Conservation (phyloP, 2,113 vertebrate genomes). For the Camelus dromedarius region DNA sequence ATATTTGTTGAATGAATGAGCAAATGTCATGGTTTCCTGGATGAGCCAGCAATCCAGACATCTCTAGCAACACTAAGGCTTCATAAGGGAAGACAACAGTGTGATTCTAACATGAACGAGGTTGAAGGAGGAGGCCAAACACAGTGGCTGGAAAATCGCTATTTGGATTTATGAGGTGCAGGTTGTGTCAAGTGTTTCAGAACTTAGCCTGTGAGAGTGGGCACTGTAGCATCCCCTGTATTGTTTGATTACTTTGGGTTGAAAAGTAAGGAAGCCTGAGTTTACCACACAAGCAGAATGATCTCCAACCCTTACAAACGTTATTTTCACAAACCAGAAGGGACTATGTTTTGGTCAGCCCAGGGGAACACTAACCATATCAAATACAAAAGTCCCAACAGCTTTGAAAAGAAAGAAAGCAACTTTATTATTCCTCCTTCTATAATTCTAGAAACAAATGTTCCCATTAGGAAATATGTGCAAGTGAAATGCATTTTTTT, state of each 20-base stretch:
- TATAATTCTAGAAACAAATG: conserved; percentile 56
- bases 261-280: not conserved
- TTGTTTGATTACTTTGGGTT: accelerated
- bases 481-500: not conserved
- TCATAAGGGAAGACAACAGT: not conserved
- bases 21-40: not conserved
- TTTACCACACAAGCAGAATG: not conserved
- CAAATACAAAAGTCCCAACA: conserved; percentile 49
- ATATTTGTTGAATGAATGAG: not conserved
- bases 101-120: not conserved
- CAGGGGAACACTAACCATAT: conserved; percentile 41
- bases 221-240: accelerated
- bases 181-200: not conserved
- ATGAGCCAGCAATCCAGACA: not conserved
- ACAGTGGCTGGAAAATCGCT: not conserved
- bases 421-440: conserved; percentile 44
- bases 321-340: conserved; percentile 48
- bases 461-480: conserved; percentile 48
- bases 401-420: conserved; percentile 67
- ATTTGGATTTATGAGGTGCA: not conserved
- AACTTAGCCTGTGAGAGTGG: not conserved
- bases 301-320: not conserved
- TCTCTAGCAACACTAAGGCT: not conserved
- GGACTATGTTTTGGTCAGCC: conserved; percentile 5
- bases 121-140: not conserved